Percentiles rank a stretch among this genome's conserved stretches.
Conservation (phyloP, 2,113 vertebrate genomes). For the Sterrhoptilus dennistouni region DNA sequence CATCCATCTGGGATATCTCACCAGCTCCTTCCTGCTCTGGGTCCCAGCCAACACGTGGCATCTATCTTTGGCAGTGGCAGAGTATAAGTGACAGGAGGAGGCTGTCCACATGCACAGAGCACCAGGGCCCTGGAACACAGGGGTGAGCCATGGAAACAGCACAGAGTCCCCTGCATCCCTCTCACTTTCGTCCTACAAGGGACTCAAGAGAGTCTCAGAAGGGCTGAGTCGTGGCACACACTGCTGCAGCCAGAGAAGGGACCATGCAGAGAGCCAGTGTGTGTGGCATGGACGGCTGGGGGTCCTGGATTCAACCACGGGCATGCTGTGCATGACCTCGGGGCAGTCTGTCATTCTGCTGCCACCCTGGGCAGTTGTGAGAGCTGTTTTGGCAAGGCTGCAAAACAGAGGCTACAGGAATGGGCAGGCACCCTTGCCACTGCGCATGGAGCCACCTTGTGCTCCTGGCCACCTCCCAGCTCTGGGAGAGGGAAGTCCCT, state of each 20-base stretch:
- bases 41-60: not conserved
- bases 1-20: constrained; percentile 23
- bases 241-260: not conserved
- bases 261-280: fast-evolving
- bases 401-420: not conserved
- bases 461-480: not conserved
- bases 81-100: not conserved
- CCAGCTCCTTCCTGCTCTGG: not conserved
- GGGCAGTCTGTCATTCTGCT: not conserved
- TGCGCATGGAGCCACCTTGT: not conserved
- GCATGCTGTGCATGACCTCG: fast-evolving
- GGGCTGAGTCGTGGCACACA: fast-evolving
- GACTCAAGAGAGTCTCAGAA: not conserved
- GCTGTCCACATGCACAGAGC: not conserved
- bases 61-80: constrained; percentile 2
- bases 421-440: not conserved
- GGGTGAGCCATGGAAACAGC: not conserved
- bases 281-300: fast-evolving
- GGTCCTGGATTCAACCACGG: not conserved
- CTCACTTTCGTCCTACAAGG: not conserved
- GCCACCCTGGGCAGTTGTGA: not conserved
- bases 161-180: not conserved
- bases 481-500: not conserved
- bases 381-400: not conserved
- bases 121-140: not conserved